Percentiles rank a stretch among this genome's conserved stretches.
Evolutionary conservation across 2,797 vertebrate species (phyloP).

Genomic region (Typhlichthys eigenmanni): DNA sequence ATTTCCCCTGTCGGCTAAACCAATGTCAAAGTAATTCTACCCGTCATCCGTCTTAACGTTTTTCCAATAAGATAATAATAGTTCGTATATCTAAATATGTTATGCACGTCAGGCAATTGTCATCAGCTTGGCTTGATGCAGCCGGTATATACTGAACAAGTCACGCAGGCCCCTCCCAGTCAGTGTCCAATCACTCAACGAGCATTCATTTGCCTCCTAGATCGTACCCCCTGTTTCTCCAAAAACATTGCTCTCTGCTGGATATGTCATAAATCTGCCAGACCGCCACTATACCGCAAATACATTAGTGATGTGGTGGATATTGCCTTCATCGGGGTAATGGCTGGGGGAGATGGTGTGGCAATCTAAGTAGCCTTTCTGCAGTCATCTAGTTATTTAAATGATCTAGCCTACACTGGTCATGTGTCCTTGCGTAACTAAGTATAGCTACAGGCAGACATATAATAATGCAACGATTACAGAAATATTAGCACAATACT

Average conservation of each 20-base stretch:
- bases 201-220: conserved; percentile 31
- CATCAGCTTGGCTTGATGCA: too few relatives aligned
- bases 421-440: too few relatives aligned
- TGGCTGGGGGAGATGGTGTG: conserved; percentile 38
- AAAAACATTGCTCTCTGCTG: conserved; percentile 69
- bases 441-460: too few relatives aligned
- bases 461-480: too few relatives aligned
- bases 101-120: too few relatives aligned
- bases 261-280: conserved; percentile 80
- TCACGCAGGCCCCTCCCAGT: conserved; percentile 30
- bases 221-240: conserved; percentile 49
- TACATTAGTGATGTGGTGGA: conserved; percentile 70
- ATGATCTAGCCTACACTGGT: too few relatives aligned
- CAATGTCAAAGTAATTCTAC: not conserved
- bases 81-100: too few relatives aligned
- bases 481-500: too few relatives aligned
- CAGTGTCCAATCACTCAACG: not conserved
- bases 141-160: not conserved
- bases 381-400: too few relatives aligned
- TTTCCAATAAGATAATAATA: conserved; percentile 2
- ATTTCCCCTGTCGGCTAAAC: not conserved
- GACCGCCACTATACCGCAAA: conserved; percentile 20
- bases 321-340: conserved; percentile 64
- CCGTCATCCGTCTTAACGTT: not conserved
- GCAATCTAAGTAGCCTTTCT: conserved; percentile 16